A percentile compares a stretch with the other conserved stretches of the same genome.
phyloP scores from a whole-genome alignment of 2,888 invertebrate genomes.

The Octodonta nipae region DNA sequence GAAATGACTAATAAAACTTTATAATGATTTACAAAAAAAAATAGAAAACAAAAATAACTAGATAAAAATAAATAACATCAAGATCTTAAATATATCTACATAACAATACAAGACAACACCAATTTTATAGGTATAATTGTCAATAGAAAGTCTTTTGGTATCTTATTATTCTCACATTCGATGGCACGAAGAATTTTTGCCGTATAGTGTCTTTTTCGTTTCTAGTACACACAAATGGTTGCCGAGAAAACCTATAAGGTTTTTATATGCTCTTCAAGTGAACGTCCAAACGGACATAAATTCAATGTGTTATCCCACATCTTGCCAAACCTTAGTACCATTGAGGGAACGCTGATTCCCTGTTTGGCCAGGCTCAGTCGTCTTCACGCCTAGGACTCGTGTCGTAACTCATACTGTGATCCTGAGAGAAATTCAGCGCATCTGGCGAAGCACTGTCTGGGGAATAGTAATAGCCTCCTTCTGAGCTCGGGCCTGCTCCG shows the following conservation, averaged over 20 bases:
- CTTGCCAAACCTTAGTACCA: conserved; percentile 27
- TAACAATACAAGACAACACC: conserved; percentile 38
- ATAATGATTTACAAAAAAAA: conserved; percentile 31
- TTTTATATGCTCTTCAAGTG: conserved; percentile 5
- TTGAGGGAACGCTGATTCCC: conserved; percentile 32
- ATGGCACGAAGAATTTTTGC: conserved; percentile 31
- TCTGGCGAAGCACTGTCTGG: conserved; percentile 60
- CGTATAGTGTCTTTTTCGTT: conserved; percentile 2
- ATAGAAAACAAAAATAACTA: conserved; percentile 25
- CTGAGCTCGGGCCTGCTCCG: conserved; percentile 39
- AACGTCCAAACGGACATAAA: background rate
- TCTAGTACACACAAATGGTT: background rate
- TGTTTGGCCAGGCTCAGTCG: conserved; percentile 58
- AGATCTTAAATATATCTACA: conserved; percentile 35
- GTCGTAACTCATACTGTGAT: conserved; percentile 46
- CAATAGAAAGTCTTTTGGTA: conserved; percentile 28
- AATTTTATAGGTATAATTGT: conserved; percentile 23
- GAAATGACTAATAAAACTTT: conserved; percentile 22
- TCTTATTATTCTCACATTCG: conserved; percentile 17
- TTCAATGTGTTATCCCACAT: background rate
- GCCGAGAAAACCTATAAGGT: conserved; percentile 9
- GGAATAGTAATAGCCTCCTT: conserved; percentile 51
- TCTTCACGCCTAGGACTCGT: conserved; percentile 60
- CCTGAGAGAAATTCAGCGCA: conserved; percentile 54
- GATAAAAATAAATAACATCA: conserved; percentile 33